Base-by-base conservation (phyloP, 2,888 invertebrate genomes). In the Rhyacophila evoluta region DNA sequence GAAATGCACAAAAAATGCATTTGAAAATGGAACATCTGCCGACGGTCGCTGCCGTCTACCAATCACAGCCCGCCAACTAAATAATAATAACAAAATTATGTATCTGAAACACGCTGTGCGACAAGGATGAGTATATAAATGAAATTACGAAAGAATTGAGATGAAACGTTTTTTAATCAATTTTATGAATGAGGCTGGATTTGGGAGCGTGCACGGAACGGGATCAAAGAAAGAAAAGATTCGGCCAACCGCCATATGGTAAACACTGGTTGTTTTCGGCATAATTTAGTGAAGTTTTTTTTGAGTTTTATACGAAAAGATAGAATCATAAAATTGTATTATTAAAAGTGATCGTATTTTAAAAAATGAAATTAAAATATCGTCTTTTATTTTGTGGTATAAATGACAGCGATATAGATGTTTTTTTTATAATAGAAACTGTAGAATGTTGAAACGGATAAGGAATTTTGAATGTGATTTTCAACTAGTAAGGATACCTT, bases 1-100 rank as follows among this genome's bases (percentile, higher is more conserved):
- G 77, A 77, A 72, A 73, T 73, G 77, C 77, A 77, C 77, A 77
- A 77, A 77, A 77, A 73, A 77, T 28, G 68, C 77, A 68, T 27
- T 29, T 67, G 73, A 37, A 70, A 72, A 68, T 25, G 33, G 73
- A 15, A 73, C 77, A 77, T 77, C 77, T 77, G 77, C 73, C 77
- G 12, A 1, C 39, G n/a, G 29, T 19, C 55, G 55, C 19, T 1
- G 0, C 55, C 19, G 19, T 55, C 8, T 10, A 19, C 55, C 55
- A 55, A 55, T 55, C 55, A 10, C 55, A 15, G 55, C 19, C 19
- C 25, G 27, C 67, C 10, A 11, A 11, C n/a, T n/a, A 25, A 10
- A 27, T 27, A 28, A 25, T 11, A 8, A 71, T 55, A 33, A 33
- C 6, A 33, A 6, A 19, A 25, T 55, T 25, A 19, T 55, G 15